A percentile compares a stretch with the other conserved stretches of the same genome.
Conservation (phyloP, 2,797 vertebrate species). For the Poeciliopsis infans region DNA sequence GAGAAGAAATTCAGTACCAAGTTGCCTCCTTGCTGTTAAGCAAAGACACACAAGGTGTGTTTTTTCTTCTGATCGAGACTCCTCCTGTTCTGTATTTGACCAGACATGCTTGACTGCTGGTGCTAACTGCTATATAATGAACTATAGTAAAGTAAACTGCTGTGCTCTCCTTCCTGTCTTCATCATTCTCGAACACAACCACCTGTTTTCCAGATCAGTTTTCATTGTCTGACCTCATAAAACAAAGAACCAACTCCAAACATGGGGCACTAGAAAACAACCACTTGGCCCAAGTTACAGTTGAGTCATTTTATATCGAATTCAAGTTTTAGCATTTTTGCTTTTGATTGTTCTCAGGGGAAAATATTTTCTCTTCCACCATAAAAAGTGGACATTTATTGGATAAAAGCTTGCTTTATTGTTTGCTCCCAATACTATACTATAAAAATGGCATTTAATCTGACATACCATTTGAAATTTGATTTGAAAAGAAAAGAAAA, state of each 20-base stretch:
- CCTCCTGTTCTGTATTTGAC: slow-evolving; percentile 24
- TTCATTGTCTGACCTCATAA: slow-evolving; percentile 16
- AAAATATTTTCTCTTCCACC: neutral
- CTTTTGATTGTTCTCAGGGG: neutral
- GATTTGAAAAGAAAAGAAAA: neutral
- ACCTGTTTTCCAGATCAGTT: neutral
- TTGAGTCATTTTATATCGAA: neutral
- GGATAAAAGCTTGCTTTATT: neutral
- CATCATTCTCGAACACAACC: neutral
- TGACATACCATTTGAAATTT: neutral
- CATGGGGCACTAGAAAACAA: neutral
- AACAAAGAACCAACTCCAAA: slow-evolving; percentile 18
- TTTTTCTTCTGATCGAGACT: slow-evolving; percentile 15
- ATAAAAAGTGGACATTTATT: neutral
- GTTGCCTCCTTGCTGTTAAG: slow-evolving; percentile 19
- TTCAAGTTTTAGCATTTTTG: neutral
- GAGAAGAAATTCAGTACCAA: slow-evolving; percentile 19
- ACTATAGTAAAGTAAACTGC: slow-evolving; percentile 10
- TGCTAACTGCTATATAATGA: neutral
- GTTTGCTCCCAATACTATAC: neutral
- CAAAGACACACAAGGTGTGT: slow-evolving; percentile 20
- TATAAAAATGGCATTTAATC: neutral
- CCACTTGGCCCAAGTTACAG: neutral
- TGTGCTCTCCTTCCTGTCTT: neutral
- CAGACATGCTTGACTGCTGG: slow-evolving; percentile 1